Conservation (phyloP, 2,888 invertebrate genomes). For the Watsonalla cultraria region DNA sequence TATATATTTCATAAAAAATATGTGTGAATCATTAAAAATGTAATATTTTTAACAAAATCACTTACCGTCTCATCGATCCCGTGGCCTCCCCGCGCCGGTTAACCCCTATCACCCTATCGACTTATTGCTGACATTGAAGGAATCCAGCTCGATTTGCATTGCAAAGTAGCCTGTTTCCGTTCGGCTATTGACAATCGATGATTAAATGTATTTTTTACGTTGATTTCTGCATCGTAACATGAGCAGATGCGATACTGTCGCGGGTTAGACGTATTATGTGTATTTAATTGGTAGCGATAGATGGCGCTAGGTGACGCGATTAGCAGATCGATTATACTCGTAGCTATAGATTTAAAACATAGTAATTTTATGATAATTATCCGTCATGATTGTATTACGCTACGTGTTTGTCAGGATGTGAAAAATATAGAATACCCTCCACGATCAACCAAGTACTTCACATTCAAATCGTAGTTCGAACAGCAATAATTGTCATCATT, state of each 20-base stretch:
- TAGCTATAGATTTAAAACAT: too few species aligned
- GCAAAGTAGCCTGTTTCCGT: conserved; percentile 55
- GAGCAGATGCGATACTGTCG: conserved; percentile 35
- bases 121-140: conserved; percentile 56
- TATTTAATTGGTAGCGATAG: conserved; percentile 15
- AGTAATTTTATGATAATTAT: too few species aligned
- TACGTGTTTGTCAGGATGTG: too few species aligned
- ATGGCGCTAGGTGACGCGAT: conserved; percentile 24
- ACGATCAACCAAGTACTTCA: too few species aligned
- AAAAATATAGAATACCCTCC: too few species aligned
- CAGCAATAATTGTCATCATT: too few species aligned
- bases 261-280: conserved; percentile 1
- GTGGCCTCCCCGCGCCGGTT: conserved; percentile 4
- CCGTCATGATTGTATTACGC: too few species aligned
- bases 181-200: conserved; percentile 56
- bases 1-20: too few species aligned
- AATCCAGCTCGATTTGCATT: conserved; percentile 63
- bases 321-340: not conserved
- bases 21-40: too few species aligned
- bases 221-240: conserved; percentile 47
- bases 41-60: not conserved
- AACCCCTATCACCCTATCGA: conserved; percentile 4
- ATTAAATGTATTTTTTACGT: conserved; percentile 50
- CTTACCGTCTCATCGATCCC: not conserved
- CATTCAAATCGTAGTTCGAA: too few species aligned